Evolutionary conservation across 2,888 invertebrate genomes (phyloP), one percentile per base, ranked within the genome.

Genomic region (Acanthacorydalis orientalis): DNA sequence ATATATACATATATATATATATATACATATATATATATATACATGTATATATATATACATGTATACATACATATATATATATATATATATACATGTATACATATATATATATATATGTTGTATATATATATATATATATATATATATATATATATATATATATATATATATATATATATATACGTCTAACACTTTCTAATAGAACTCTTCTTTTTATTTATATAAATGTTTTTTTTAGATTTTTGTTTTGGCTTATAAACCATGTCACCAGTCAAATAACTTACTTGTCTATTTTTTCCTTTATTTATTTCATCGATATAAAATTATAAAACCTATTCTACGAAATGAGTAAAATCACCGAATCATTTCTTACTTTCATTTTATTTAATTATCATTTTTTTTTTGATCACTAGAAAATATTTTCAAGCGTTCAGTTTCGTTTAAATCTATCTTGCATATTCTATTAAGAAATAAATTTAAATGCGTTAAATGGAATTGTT

Each of bases 81-180:
- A 48, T 48, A 33, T 43, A 45, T 33, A 48, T 45, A 48, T 48
- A 14, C 46, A 45, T 46, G 8, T 37, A 37, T 46, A 37, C 6
- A 41, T 15, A 45, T n/a, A 37, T 37, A 37, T 31, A 38, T 33
- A 23, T 23, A 23, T 23, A 23, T 23, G 2, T 23, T 23, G 23
- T 23, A 6, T 23, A 4, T 23, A 23, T 23, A 23, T 23, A 23
- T 49, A 42, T 44, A 43, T 46, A 46, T 46, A 14, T 46, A 43
- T 48, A 48, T 48, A 33, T 43, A 45, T 33, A 48, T 45, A 48
- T 48, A 14, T 48, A 45, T 46, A 44, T 37, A 37, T 46, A 37
- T 16, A 41, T 15, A 45, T n/a, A 37, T 37, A 37, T 23, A 23
- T 23, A 23, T 23, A 23, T 23, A 23, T 23, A 23, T 23, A 23